Evolutionary conservation across 2,888 invertebrate genomes (phyloP), one percentile per base, ranked within the genome.

Genomic region (Acleris holmiana): DNA sequence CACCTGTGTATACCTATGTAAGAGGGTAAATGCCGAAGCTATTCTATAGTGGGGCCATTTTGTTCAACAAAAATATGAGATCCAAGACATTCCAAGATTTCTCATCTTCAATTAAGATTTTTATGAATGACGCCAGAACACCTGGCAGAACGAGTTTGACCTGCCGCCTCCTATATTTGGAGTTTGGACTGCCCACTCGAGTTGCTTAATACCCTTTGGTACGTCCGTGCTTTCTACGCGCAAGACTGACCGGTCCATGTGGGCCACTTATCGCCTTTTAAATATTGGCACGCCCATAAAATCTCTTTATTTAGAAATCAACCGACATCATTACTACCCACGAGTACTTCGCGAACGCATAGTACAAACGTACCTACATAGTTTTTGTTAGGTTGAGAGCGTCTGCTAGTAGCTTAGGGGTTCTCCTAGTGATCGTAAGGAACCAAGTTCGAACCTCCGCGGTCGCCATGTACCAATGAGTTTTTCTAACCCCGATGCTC

Each of bases 181-280:
- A 17, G 44, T 44, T 15, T 17, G 44, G 7, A 15, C 35, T 54
- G 54, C 19, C 57, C 44, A 54, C 53, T 56, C 13, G 35, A 54
- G 35, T 64, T 64, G 44, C 65, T 46, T 44, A 57, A 57, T 35
- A 46, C 64, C 40, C 18, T 13, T 46, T 48, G 58, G 64, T 49
- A 55, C 58, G 58, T 64, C 60, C 54, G 54, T 17, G 29, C 65
- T 65, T 65, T 65, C 65, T 47, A 57, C 60, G 15, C 21, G 3
- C 23, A 50, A 53, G 17, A 55, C 51, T 7, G 21, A 54, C 60
- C 65, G 60, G 65, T 55, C 21, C 51, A 8, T 15, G 21, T 54
- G 53, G 17, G 54, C 18, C 29, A 54, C 64, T 54, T 21, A 47
- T 10, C 44, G 57, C 15, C 46, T 41, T 44, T 44, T 44, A 44